A percentile compares a stretch with the other conserved stretches of the same genome.
Conservation (phyloP, 2,888 invertebrate species). For the Axea sp. region DNA sequence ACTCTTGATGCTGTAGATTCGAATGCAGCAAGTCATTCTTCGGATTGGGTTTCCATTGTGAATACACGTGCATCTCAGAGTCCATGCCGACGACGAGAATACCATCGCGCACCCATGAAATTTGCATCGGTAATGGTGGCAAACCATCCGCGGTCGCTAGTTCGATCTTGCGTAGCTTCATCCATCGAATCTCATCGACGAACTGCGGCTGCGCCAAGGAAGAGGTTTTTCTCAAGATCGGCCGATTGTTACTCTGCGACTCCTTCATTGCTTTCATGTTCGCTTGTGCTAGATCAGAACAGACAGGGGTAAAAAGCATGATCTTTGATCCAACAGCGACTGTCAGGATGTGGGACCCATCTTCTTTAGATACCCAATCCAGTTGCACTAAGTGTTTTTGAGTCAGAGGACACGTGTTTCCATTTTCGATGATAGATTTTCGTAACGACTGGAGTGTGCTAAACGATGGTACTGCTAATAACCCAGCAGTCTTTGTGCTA, state of each 20-base stretch:
- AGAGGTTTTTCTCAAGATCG: slow-evolving; percentile 93
- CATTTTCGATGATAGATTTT: slow-evolving; percentile 94
- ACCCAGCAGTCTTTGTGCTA: slow-evolving; percentile 77
- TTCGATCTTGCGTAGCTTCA: slow-evolving; percentile 95
- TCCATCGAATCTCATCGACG: slow-evolving; percentile 97
- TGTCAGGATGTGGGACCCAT: slow-evolving; percentile 98
- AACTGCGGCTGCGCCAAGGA: slow-evolving; percentile 94
- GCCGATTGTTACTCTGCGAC: slow-evolving; percentile 89
- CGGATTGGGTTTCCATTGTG: slow-evolving; percentile 94
- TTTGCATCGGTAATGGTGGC: slow-evolving; percentile 98
- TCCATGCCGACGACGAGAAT: slow-evolving; percentile 99
- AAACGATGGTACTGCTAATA: slow-evolving; percentile 93
- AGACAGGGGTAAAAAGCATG: slow-evolving; percentile 94
- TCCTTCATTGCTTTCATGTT: slow-evolving; percentile 95
- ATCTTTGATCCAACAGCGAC: slow-evolving; percentile 97
- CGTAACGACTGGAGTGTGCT: slow-evolving; percentile 92
- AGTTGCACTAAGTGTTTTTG: slow-evolving; percentile 96
- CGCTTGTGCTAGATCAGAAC: slow-evolving; percentile 96
- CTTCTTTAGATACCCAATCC: slow-evolving; percentile 99
- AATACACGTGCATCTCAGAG: slow-evolving; percentile 99
- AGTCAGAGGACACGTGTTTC: slow-evolving; percentile 93
- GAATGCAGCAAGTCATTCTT: slow-evolving; percentile 76
- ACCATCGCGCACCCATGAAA: slow-evolving; percentile 99
- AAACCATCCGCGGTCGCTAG: slow-evolving; percentile 96
- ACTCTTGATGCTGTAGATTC: slow-evolving; percentile 80